These are phyloP conservation scores for Drosophila vallismaia DNA, from an alignment of 2,888 invertebrate genomes.

Conservation along the genomic window DNA sequence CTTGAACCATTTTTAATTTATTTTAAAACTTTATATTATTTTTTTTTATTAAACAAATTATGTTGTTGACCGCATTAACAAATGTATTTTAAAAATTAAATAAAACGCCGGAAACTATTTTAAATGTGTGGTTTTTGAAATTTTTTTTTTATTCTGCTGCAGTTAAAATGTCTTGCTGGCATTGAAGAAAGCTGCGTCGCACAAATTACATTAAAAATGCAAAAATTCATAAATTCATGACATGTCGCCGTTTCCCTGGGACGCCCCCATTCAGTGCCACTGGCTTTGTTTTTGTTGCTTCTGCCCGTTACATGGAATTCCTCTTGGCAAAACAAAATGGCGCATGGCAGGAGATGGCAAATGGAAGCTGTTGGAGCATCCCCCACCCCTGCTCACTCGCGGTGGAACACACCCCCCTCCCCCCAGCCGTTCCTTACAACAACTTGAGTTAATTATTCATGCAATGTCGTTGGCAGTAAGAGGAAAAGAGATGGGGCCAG, in stretches of 20 bases:
- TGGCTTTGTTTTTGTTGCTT: slow-evolving; percentile 30
- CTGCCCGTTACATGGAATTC: slow-evolving; percentile 37
- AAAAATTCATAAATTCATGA: slow-evolving; percentile 79
- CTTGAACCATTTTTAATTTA: too few relatives aligned
- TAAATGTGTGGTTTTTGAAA: too few relatives aligned
- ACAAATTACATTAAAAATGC: slow-evolving; percentile 78
- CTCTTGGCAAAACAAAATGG: slow-evolving; percentile 70
- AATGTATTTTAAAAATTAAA: too few relatives aligned
- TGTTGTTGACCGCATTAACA: too few relatives aligned
- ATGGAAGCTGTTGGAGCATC: slow-evolving; percentile 31
- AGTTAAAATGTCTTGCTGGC: not conserved
- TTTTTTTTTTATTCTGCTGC: too few relatives aligned
- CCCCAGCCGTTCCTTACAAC: slow-evolving; percentile 32
- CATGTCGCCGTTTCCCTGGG: slow-evolving; percentile 58
- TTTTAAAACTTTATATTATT: too few relatives aligned
- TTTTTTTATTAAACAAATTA: too few relatives aligned
- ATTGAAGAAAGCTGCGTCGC: slow-evolving; percentile 23
- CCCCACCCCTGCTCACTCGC: not conserved
- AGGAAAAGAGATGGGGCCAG: slow-evolving; percentile 1
- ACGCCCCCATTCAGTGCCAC: not conserved
- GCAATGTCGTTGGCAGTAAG: slow-evolving; percentile 71
- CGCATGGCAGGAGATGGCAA: slow-evolving; percentile 63
- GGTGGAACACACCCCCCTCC: not conserved
- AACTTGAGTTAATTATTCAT: slow-evolving; percentile 79
- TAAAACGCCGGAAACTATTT: too few relatives aligned